These are phyloP conservation scores for Pterois miles DNA, from an alignment of 2,797 vertebrate species.

Conservation along the genomic window DNA sequence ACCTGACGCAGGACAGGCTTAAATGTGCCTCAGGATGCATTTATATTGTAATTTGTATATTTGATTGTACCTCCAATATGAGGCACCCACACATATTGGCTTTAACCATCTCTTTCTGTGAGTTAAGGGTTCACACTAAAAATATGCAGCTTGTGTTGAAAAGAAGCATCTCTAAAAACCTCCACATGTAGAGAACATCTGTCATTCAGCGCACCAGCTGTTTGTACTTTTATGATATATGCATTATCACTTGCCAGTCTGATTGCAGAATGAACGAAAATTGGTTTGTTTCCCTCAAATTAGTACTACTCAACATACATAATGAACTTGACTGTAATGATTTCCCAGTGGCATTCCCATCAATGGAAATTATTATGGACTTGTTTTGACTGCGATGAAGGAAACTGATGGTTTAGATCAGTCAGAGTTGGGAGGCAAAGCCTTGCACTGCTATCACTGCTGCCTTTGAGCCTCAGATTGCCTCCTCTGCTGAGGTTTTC, in stretches of 20 bases:
- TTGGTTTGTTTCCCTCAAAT: slow-evolving; percentile 5
- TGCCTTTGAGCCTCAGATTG: slow-evolving; percentile 66
- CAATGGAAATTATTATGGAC: neutral
- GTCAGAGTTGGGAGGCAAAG: slow-evolving; percentile 49
- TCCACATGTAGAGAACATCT: neutral
- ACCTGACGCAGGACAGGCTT: slow-evolving; percentile 19
- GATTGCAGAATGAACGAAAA: slow-evolving; percentile 13
- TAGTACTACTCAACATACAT: too few relatives aligned
- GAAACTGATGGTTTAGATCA: slow-evolving; percentile 4
- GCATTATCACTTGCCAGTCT: slow-evolving; percentile 41
- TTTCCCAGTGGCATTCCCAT: slow-evolving; percentile 4
- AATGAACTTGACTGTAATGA: neutral
- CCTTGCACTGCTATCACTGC: slow-evolving; percentile 73
- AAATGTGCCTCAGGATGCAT: slow-evolving; percentile 46
- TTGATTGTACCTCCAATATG: slow-evolving; percentile 41
- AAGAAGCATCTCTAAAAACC: slow-evolving; percentile 20
- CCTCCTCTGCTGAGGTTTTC: slow-evolving; percentile 35
- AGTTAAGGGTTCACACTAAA: slow-evolving; percentile 21
- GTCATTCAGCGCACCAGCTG: slow-evolving; percentile 36
- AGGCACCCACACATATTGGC: slow-evolving; percentile 1
- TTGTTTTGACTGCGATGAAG: slow-evolving; percentile 13
- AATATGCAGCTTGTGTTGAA: slow-evolving; percentile 52
- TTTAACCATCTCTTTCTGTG: slow-evolving; percentile 9
- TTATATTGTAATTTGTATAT: slow-evolving; percentile 23
- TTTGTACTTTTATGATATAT: slow-evolving; percentile 50